These are phyloP conservation scores for Menidia beryllina DNA, from an alignment of 2,113 vertebrate species.

Conservation along the genomic window DNA sequence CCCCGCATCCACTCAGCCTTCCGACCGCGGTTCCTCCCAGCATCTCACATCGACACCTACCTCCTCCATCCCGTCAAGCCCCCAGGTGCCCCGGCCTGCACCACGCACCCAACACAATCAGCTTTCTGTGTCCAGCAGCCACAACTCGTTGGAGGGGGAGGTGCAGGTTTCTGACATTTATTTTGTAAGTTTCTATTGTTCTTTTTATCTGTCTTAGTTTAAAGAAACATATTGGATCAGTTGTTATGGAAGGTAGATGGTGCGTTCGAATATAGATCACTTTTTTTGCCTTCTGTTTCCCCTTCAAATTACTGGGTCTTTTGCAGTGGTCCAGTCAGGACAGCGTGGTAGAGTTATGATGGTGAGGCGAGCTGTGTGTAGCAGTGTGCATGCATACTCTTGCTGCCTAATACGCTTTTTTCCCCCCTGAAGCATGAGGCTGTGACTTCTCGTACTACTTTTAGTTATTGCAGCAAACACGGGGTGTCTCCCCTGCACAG, in stretches of 20 bases:
- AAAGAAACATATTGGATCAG: background rate
- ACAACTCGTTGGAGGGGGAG: conserved; percentile 89
- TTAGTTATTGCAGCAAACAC: conserved; percentile 28
- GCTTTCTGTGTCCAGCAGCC: conserved; percentile 90
- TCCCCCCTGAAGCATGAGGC: conserved; percentile 39
- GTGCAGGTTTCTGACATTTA: conserved; percentile 93
- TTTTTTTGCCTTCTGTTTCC: conserved; percentile 25
- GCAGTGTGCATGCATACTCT: conserved; percentile 48
- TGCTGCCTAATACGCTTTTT: conserved; percentile 30
- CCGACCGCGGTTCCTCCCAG: conserved; percentile 43
- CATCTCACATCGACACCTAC: conserved; percentile 65
- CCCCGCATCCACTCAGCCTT: conserved; percentile 38
- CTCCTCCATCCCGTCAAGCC: conserved; percentile 69
- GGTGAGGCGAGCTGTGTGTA: conserved; percentile 66
- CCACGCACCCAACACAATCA: conserved; percentile 81
- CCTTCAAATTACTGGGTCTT: conserved; percentile 59
- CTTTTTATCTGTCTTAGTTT: background rate
- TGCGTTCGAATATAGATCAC: background rate
- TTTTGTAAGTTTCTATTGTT: conserved; percentile 89
- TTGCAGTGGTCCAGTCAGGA: conserved; percentile 79
- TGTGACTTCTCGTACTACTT: conserved; percentile 35
- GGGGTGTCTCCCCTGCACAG: conserved; percentile 38
- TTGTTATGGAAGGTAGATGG: background rate
- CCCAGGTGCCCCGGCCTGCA: conserved; percentile 54
- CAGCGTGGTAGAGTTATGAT: conserved; percentile 82